A percentile compares a stretch with the other conserved stretches of the same genome.
Conservation (phyloP, 2,113 vertebrate genomes). For the Otolemur garnettii region DNA sequence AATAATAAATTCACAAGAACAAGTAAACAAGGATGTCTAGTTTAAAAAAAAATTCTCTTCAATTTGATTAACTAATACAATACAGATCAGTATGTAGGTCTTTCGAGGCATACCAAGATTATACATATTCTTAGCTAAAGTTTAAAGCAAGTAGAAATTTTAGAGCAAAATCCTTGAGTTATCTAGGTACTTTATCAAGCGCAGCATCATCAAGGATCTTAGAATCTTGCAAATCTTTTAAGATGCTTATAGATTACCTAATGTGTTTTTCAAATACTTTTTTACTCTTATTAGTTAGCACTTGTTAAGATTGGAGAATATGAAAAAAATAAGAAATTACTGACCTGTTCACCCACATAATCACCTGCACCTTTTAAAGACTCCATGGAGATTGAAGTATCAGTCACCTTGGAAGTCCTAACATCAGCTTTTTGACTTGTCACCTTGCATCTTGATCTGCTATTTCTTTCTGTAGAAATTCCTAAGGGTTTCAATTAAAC, state of each 20-base stretch:
- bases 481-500: conserved; percentile 83
- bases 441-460: conserved; percentile 75
- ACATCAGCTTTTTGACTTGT: conserved; percentile 77
- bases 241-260: neutral
- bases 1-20: conserved; percentile 53
- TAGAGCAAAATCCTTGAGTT: conserved; percentile 44
- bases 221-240: conserved; percentile 30
- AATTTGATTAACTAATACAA: conserved; percentile 52
- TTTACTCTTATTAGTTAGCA: neutral
- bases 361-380: conserved; percentile 73
- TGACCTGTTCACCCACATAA: conserved; percentile 82
- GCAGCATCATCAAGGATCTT: neutral
- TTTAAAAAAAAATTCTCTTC: neutral
- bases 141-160: conserved; percentile 40
- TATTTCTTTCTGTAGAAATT: conserved; percentile 85
- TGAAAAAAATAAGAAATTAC: conserved; percentile 59
- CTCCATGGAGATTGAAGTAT: conserved; percentile 78
- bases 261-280: neutral
- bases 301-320: neutral
- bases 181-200: neutral
- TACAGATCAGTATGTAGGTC: neutral
- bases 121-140: conserved; percentile 41
- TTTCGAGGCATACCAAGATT: conserved; percentile 36
- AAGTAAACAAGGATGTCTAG: neutral
- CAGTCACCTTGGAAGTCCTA: conserved; percentile 77